phyloP scores from a whole-genome alignment of 2,113 vertebrate genomes.

The Beaufortia kweichowensis region DNA sequence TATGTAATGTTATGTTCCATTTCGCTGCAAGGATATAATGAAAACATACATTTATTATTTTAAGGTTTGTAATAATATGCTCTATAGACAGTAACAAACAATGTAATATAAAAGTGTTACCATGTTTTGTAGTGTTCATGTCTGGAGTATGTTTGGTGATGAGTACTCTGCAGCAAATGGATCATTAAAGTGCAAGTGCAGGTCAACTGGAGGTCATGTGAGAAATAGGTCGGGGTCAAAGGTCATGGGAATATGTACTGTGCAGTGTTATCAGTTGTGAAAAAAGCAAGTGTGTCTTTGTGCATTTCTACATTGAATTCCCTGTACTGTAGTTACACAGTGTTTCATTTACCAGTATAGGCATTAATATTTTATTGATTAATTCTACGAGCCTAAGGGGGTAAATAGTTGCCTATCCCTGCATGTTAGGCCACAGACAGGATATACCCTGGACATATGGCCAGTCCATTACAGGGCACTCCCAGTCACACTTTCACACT shows the following conservation, averaged over 20 bases:
- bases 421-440: no score
- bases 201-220: conserved; percentile 37
- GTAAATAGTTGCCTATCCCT: neutral
- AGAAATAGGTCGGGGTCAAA: conserved; percentile 42
- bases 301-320: neutral
- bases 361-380: neutral
- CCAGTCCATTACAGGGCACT: no score
- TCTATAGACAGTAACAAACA: no score
- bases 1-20: no score
- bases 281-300: neutral
- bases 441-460: no score
- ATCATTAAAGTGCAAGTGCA: conserved; percentile 14
- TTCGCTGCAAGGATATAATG: no score
- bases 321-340: neutral
- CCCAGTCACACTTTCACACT: neutral
- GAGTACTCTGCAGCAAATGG: neutral
- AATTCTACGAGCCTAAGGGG: neutral
- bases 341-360: neutral
- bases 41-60: no score
- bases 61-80: no score
- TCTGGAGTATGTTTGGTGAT: no score
- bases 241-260: neutral
- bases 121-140: no score
- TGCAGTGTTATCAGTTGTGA: neutral
- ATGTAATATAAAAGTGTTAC: no score